These are phyloP conservation scores for Phaonia tiefii DNA, from an alignment of 2,888 invertebrate species.

Conservation along the genomic window DNA sequence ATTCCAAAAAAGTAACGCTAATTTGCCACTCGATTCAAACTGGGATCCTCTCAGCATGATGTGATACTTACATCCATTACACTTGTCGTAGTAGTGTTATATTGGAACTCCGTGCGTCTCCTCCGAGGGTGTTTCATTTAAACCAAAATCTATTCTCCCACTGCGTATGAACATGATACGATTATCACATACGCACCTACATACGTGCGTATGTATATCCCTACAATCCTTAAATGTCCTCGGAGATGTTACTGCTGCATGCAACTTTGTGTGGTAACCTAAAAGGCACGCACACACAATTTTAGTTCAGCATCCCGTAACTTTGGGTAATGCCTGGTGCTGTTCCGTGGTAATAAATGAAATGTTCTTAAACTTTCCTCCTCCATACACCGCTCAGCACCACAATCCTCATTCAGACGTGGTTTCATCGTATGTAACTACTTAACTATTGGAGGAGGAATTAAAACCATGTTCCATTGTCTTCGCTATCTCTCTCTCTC, in stretches of 20 bases:
- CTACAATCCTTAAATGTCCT: background rate
- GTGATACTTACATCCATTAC: no score
- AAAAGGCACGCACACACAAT: background rate
- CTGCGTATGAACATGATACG: no score
- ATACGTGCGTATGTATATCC: no score
- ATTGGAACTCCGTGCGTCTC: no score
- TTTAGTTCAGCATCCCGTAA: background rate
- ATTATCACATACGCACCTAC: no score
- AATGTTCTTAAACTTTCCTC: conserved; percentile 1
- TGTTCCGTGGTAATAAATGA: background rate
- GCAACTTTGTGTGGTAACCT: background rate
- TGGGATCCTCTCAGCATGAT: no score
- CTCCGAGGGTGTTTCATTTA: no score
- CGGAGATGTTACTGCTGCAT: background rate
- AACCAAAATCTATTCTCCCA: no score
- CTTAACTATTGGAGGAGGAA: conserved; percentile 3
- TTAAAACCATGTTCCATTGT: background rate
- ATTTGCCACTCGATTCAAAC: no score
- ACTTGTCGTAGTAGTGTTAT: no score
- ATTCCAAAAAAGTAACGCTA: no score
- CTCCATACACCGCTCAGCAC: background rate
- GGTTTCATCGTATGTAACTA: background rate
- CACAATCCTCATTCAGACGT: background rate
- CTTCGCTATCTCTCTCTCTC: no score
- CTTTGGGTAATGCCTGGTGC: background rate